Conservation (phyloP, 2,888 invertebrate genomes). For the Melolontha melolontha region DNA sequence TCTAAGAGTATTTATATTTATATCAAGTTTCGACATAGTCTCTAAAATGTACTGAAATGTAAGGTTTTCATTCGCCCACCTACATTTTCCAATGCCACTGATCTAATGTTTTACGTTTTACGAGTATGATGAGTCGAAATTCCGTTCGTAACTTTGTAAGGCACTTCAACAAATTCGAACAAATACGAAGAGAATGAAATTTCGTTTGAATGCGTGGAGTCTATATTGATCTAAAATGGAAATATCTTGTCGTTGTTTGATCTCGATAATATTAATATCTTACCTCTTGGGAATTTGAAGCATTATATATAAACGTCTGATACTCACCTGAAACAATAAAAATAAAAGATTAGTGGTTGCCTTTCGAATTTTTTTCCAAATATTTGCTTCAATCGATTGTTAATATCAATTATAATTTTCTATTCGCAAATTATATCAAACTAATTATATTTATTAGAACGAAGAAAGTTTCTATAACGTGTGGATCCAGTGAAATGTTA, state of each 20-base stretch:
- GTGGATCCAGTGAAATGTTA: too few relatives aligned
- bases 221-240: slow-evolving; percentile 1
- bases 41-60: neutral
- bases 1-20: slow-evolving; percentile 13
- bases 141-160: slow-evolving; percentile 5
- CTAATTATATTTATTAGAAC: too few relatives aligned
- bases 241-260: too few relatives aligned
- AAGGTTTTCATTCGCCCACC: neutral
- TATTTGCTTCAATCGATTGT: too few relatives aligned
- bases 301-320: neutral
- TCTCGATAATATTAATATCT: neutral
- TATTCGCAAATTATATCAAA: too few relatives aligned
- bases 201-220: slow-evolving; percentile 1
- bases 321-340: slow-evolving; percentile 26
- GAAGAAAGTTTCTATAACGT: too few relatives aligned
- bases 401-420: too few relatives aligned
- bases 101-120: slow-evolving; percentile 2
- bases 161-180: slow-evolving; percentile 14
- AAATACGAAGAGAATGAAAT: slow-evolving; percentile 14
- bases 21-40: slow-evolving; percentile 16
- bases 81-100: neutral
- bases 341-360: neutral
- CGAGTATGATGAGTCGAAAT: neutral
- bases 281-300: neutral
- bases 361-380: too few relatives aligned